Percentiles rank a stretch among this genome's conserved stretches.
These are phyloP conservation scores for Labia minor DNA, from an alignment of 2,888 invertebrate genomes.

Conservation along the genomic window DNA sequence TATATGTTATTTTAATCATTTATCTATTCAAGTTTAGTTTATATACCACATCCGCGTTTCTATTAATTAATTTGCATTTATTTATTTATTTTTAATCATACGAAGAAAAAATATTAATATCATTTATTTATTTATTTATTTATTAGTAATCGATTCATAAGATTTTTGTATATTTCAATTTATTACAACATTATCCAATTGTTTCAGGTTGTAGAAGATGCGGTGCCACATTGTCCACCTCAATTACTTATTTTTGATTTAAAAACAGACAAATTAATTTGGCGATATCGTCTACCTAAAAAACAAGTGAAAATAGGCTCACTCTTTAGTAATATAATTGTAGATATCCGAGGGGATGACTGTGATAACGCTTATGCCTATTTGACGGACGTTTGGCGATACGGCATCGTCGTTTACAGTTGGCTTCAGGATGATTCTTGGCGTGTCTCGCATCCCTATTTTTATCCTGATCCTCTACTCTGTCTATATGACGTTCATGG, in stretches of 20 bases:
- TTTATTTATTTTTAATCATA: too few relatives aligned
- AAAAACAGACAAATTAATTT: constrained; percentile 55
- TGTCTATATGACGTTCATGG: constrained; percentile 64
- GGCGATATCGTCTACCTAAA: constrained; percentile 46
- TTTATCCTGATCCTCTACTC: constrained; percentile 60
- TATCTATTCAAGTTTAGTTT: too few relatives aligned
- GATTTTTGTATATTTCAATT: too few relatives aligned
- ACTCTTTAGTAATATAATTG: constrained; percentile 62
- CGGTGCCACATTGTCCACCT: constrained; percentile 37
- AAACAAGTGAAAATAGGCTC: constrained; percentile 46
- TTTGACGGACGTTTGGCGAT: constrained; percentile 59
- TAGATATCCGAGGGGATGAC: constrained; percentile 52
- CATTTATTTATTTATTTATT: too few relatives aligned
- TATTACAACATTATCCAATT: too few relatives aligned
- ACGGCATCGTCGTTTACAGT: constrained; percentile 60
- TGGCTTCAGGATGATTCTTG: constrained; percentile 61
- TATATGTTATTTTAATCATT: too few relatives aligned
- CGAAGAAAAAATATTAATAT: too few relatives aligned
- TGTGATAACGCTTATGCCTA: constrained; percentile 65
- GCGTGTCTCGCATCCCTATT: constrained; percentile 59
- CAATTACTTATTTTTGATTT: constrained; percentile 62
- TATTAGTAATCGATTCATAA: too few relatives aligned
- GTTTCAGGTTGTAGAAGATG: not conserved
- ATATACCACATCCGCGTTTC: too few relatives aligned
- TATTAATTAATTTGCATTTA: too few relatives aligned